Percentiles rank a stretch among this genome's conserved stretches.
Evolutionary conservation across 2,113 vertebrate genomes (phyloP).

Genomic region (Brachyistius frenatus): DNA sequence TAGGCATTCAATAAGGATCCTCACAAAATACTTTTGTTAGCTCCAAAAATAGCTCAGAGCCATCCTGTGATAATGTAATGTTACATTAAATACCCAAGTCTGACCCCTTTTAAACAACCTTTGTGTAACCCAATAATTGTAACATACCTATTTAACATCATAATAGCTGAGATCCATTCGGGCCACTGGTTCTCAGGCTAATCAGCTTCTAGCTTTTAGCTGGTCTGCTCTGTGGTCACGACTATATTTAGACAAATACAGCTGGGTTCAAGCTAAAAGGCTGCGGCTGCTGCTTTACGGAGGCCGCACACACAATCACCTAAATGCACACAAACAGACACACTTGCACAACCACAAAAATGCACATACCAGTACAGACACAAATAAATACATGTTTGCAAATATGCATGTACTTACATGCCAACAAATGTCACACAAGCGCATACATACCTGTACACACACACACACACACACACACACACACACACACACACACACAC

Average conservation of each 20-base stretch:
- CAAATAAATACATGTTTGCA: conserved; percentile 15
- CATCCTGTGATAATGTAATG: neutral
- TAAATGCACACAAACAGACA: neutral
- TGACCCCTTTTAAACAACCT: conserved; percentile 2
- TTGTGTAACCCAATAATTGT: neutral
- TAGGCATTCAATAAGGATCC: conserved; percentile 37
- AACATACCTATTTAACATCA: conserved; percentile 22
- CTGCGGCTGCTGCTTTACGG: conserved; percentile 26
- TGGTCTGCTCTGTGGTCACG: conserved; percentile 38
- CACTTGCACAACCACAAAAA: conserved; percentile 14
- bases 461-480: neutral
- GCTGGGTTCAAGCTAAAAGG: conserved; percentile 35
- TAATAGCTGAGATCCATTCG: conserved; percentile 48
- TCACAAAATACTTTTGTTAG: neutral
- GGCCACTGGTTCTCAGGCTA: conserved; percentile 47
- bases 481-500: neutral
- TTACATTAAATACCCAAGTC: neutral
- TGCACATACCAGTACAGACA: conserved; percentile 32
- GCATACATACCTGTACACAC: neutral
- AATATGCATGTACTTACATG: conserved; percentile 9
- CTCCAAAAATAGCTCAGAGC: conserved; percentile 6
- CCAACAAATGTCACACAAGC: conserved; percentile 26
- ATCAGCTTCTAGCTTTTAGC: conserved; percentile 42
- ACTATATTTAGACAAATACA: conserved; percentile 62
- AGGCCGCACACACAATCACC: conserved; percentile 33